Percentiles rank a stretch among this genome's conserved stretches.
phyloP scores from a whole-genome alignment of 1,140 invertebrate species.

The Marisa cornuarietis region DNA sequence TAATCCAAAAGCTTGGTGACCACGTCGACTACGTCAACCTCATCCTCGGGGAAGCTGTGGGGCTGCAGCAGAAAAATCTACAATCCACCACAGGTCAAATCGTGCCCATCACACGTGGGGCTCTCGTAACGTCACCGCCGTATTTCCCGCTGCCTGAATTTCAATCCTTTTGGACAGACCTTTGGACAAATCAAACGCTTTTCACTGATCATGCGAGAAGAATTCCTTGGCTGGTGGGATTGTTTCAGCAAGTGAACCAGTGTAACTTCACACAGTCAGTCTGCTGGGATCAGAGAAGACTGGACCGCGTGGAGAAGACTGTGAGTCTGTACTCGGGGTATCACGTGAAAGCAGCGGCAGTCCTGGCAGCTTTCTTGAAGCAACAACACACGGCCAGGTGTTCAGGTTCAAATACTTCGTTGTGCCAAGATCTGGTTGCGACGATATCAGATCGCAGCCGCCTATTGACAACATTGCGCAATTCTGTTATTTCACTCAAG shows the following conservation, averaged over 20 bases:
- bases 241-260: background rate
- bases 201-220: background rate
- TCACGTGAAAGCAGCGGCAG: slow-evolving; percentile 7
- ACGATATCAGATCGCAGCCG: background rate
- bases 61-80: background rate
- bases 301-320: background rate
- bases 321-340: background rate
- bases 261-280: background rate
- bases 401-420: background rate
- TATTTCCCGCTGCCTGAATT: background rate
- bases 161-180: background rate
- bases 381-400: background rate
- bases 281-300: background rate
- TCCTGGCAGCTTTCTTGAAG: slow-evolving; percentile 2
- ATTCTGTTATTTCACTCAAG: background rate
- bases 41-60: slow-evolving; percentile 6
- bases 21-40: background rate
- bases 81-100: background rate
- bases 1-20: background rate
- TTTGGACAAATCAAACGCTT: slow-evolving; percentile 7
- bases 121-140: background rate
- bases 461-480: background rate
- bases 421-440: background rate
- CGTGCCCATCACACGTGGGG: background rate
- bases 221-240: slow-evolving; percentile 3